These are phyloP conservation scores for Epiblema foenella DNA, from an alignment of 2,888 invertebrate genomes.

Conservation along the genomic window DNA sequence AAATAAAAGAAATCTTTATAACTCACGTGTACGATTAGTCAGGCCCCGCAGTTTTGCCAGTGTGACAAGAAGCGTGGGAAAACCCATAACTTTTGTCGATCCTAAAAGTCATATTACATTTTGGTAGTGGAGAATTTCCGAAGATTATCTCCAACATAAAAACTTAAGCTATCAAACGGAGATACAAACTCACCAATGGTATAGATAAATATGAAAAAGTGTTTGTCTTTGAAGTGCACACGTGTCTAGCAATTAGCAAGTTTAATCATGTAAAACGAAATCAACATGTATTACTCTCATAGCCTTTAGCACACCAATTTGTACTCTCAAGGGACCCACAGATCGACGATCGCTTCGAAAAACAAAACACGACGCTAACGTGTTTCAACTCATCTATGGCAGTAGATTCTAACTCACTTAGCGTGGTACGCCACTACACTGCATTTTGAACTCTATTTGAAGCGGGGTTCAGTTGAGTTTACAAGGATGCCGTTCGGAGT, in stretches of 20 bases:
- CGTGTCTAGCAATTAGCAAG: background rate
- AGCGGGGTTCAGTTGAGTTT: background rate
- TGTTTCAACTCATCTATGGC: slow-evolving; percentile 20
- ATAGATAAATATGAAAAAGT: too few relatives aligned
- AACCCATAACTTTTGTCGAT: too few relatives aligned
- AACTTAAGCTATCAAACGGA: too few relatives aligned
- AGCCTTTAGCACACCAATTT: slow-evolving; percentile 12
- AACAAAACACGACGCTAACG: slow-evolving; percentile 21
- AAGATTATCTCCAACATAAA: too few relatives aligned
- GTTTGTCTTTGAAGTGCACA: background rate
- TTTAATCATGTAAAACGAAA: background rate
- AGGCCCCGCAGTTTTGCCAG: too few relatives aligned
- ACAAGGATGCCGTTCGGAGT: background rate
- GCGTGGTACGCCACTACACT: background rate
- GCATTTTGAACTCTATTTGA: background rate
- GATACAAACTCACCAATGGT: background rate
- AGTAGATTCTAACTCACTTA: background rate
- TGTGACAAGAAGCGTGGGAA: too few relatives aligned
- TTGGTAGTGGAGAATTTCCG: too few relatives aligned
- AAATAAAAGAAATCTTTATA: too few relatives aligned
- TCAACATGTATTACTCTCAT: background rate
- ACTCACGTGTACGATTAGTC: too few relatives aligned
- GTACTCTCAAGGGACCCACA: slow-evolving; percentile 9
- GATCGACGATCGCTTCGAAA: slow-evolving; percentile 21
- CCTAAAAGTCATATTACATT: too few relatives aligned